Conservation (phyloP, 2,888 invertebrate genomes). For the Villa cingulata region DNA sequence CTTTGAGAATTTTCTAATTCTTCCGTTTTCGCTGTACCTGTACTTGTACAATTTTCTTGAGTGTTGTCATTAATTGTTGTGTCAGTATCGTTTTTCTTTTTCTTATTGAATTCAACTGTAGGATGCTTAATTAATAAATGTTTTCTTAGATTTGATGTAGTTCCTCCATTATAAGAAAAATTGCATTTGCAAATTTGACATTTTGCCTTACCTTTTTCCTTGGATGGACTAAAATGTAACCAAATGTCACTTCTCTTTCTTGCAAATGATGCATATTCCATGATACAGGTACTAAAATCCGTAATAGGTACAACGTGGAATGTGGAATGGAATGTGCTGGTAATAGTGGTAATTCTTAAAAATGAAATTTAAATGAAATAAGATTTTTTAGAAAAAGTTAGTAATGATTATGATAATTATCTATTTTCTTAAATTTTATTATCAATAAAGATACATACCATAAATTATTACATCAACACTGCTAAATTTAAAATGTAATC, state of each 20-base stretch:
- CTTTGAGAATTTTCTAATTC: background rate
- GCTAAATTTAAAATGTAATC: too few relatives aligned
- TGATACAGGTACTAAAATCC: too few relatives aligned
- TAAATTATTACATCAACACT: too few relatives aligned
- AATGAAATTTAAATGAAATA: too few relatives aligned
- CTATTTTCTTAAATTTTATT: too few relatives aligned
- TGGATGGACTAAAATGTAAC: background rate
- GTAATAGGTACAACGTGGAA: too few relatives aligned
- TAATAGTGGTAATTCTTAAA: too few relatives aligned
- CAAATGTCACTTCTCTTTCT: background rate
- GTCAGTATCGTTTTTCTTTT: background rate
- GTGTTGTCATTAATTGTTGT: background rate
- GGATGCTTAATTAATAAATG: background rate
- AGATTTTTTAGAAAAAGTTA: too few relatives aligned
- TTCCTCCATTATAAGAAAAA: slow-evolving; percentile 1
- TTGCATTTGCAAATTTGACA: background rate
- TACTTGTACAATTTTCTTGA: background rate
- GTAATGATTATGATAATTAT: too few relatives aligned
- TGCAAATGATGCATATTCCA: too few relatives aligned
- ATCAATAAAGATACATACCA: too few relatives aligned
- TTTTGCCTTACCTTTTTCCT: background rate
- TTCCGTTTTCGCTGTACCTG: background rate
- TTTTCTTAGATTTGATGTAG: background rate
- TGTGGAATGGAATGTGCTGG: too few relatives aligned
- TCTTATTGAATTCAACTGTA: background rate